These are phyloP conservation scores for Seira musarum DNA, from an alignment of 2,888 invertebrate species.

Conservation along the genomic window DNA sequence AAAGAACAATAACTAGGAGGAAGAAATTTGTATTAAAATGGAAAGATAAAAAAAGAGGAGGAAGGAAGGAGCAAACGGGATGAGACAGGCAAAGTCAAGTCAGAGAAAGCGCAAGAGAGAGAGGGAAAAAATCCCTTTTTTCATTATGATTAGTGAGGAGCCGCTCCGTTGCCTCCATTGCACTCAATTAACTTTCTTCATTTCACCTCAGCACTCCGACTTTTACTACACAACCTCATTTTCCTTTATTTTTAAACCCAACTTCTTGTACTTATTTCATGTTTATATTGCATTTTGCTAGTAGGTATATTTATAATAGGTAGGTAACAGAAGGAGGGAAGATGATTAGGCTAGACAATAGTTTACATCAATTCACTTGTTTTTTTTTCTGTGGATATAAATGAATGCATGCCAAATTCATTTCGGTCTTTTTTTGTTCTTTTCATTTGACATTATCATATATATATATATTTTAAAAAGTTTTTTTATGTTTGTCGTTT, in stretches of 20 bases:
- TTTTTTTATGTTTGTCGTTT: slow-evolving; percentile 49
- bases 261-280: slow-evolving; percentile 48
- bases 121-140: slow-evolving; percentile 41
- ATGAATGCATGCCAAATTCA: neutral
- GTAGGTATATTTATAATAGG: neutral
- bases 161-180: slow-evolving; percentile 57
- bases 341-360: too few species aligned
- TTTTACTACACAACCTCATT: slow-evolving; percentile 11
- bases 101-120: slow-evolving; percentile 40
- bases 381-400: slow-evolving; percentile 21
- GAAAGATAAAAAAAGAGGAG: slow-evolving; percentile 18
- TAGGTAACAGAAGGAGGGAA: neutral
- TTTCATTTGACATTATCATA: slow-evolving; percentile 26
- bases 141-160: slow-evolving; percentile 56
- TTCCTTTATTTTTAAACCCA: slow-evolving; percentile 19
- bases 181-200: slow-evolving; percentile 61
- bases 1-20: too few species aligned
- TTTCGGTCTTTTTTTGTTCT: slow-evolving; percentile 14
- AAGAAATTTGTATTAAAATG: slow-evolving; percentile 37
- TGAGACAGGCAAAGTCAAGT: slow-evolving; percentile 45
- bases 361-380: slow-evolving; percentile 25
- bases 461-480: neutral
- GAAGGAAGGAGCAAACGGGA: slow-evolving; percentile 30
- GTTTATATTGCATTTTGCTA: slow-evolving; percentile 2
- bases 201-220: slow-evolving; percentile 55